phyloP scores from a whole-genome alignment of 1,140 invertebrate species.

The Brachionus koreanus region DNA sequence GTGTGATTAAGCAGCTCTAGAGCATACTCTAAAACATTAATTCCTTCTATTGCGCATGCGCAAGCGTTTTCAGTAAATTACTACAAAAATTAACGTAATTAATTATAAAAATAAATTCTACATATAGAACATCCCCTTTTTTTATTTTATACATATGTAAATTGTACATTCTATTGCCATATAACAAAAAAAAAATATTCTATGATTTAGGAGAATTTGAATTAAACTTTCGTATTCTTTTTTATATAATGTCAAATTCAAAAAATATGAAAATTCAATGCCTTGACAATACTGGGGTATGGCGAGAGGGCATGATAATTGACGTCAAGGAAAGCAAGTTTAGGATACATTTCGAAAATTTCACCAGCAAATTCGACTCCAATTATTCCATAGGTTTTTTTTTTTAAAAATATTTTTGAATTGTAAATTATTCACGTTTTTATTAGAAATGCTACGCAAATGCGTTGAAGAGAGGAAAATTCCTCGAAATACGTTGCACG shows the following conservation, averaged over 20 bases:
- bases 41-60: neutral
- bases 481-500: neutral
- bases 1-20: neutral
- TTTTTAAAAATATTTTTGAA: neutral
- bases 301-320: neutral
- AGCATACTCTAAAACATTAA: neutral
- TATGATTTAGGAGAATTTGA: neutral
- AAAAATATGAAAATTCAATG: slow-evolving; percentile 14
- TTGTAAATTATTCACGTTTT: slow-evolving; percentile 1
- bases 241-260: neutral
- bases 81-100: neutral
- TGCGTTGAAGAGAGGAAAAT: slow-evolving; percentile 1
- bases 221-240: neutral
- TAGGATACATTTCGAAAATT: neutral
- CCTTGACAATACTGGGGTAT: neutral
- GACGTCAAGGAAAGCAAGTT: neutral
- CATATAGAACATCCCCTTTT: neutral
- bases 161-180: neutral
- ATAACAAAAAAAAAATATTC: neutral
- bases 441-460: neutral
- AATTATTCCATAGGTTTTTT: slow-evolving; percentile 2
- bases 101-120: neutral
- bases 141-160: neutral
- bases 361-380: slow-evolving; percentile 2
- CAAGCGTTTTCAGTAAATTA: neutral